Percentiles rank a stretch among this genome's conserved stretches.
Conservation (phyloP, 2,797 vertebrate species). For the Leontopithecus rosalia region DNA sequence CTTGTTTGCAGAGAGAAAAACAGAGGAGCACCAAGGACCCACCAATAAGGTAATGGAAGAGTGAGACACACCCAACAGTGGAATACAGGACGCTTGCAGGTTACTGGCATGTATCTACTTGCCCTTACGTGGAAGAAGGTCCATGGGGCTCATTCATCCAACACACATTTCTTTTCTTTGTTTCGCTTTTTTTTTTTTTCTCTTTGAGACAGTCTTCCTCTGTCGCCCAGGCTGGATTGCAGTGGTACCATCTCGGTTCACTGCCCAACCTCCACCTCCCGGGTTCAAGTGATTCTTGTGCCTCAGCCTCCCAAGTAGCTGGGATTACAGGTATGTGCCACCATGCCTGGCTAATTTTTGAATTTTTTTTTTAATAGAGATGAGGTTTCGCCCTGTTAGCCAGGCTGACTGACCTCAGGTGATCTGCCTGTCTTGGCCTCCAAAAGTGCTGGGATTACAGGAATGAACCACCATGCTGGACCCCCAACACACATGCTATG, state of each 20-base stretch:
- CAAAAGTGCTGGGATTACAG: background rate
- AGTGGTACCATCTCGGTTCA: background rate
- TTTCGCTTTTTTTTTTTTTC: background rate
- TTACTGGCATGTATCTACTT: too few relatives aligned
- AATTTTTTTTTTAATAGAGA: too few relatives aligned
- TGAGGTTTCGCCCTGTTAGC: background rate
- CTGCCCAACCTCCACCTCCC: background rate
- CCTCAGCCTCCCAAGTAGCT: background rate
- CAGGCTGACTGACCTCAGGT: background rate
- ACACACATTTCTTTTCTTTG: background rate
- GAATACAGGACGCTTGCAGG: accelerated
- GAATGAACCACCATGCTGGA: background rate
- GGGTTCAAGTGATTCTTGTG: background rate
- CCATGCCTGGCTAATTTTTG: background rate
- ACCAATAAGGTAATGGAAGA: background rate
- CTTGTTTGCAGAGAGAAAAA: background rate
- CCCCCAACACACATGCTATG: background rate
- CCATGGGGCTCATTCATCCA: background rate
- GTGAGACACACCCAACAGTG: background rate
- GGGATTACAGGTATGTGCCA: too few relatives aligned
- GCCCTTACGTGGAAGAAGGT: accelerated
- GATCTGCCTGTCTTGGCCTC: background rate
- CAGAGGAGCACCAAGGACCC: background rate
- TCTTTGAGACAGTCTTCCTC: background rate
- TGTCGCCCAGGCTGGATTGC: background rate